Evolutionary conservation across 2,113 vertebrate species (phyloP), one percentile per base, ranked within the genome.

Genomic region (Motacilla alba): DNA sequence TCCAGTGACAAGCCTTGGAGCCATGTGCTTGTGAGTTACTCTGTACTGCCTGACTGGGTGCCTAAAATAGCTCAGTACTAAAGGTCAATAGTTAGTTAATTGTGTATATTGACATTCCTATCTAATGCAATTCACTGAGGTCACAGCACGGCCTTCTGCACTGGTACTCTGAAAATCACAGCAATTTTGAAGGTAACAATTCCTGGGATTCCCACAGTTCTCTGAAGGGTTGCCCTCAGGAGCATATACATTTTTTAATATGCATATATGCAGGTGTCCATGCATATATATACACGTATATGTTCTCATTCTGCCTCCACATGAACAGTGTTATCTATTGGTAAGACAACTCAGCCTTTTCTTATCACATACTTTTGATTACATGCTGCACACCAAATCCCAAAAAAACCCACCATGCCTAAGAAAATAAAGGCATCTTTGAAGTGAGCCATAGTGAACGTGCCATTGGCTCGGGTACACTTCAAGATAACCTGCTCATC

Each of bases 51-150:
- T 0, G 5, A 53, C 41, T 20, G 19, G 30, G 22, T 91, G 70
- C 74, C 69, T 49, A 87, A 95, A 96, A 94, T 83, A 95, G 62
- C 70, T 94, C 78, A 35, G 58, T 67, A 83, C 43, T 53, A 87
- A 85, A 93, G 50, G 91, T 87, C 84, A 91, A 46, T 33, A 87
- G 84, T 59, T 55, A 66, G 69, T 73, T 85, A 89, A 84, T 79
- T 90, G 55, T 50, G 43, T 43, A 41, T 75, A 95, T 80, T 56
- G 87, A 87, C 95, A 85, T 76, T 94, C 78, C 87, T 60, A 90
- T 83, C 78, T 83, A 89, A 84, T 14, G 74, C 70, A 95, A 87
- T 83, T 91, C 87, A 91, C 41, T 28, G 67, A 82, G 70, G 62
- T 91, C 87, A 76, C 66, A 33, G 41, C 4, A 33, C 1, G 35